Conservation (phyloP, 2,888 invertebrate genomes). For the Unio delphinus region DNA sequence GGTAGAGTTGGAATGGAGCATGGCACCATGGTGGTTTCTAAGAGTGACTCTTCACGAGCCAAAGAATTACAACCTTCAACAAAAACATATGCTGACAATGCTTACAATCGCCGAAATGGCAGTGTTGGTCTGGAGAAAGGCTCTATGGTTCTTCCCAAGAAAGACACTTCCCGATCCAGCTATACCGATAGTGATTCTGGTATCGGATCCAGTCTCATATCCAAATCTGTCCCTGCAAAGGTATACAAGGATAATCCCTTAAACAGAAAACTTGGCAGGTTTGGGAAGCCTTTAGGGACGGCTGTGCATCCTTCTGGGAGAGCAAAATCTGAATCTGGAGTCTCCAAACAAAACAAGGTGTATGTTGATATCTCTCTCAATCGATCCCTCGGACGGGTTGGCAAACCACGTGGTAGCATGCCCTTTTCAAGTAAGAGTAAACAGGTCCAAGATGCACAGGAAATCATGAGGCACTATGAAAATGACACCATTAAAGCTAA, state of each 20-base stretch:
- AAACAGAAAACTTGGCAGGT: conserved; percentile 11
- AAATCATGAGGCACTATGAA: conserved; percentile 2
- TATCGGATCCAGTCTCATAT: background rate
- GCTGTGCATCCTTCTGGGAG: too few species aligned
- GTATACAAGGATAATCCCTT: conserved; percentile 16
- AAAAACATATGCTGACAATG: conserved; percentile 15
- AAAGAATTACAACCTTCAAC: background rate
- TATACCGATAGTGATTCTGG: too few species aligned
- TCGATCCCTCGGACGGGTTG: conserved; percentile 15
- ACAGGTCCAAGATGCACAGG: background rate
- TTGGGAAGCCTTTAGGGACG: background rate
- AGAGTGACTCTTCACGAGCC: too few species aligned
- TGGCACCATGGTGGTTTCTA: conserved; percentile 7
- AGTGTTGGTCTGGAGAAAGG: conserved; percentile 14
- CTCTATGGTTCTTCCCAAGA: too few species aligned
- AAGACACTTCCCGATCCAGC: too few species aligned
- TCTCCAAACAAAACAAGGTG: too few species aligned
- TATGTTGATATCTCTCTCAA: background rate
- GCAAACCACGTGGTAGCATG: conserved; percentile 14
- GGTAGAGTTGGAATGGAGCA: conserved; percentile 14
- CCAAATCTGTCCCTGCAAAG: background rate
- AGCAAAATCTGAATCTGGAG: too few species aligned
- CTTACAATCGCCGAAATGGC: conserved; percentile 10
- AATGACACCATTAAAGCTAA: conserved; percentile 12
- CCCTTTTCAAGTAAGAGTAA: conserved; percentile 5